phyloP scores from a whole-genome alignment of 2,113 vertebrate genomes.

The Eudorcas thomsonii region DNA sequence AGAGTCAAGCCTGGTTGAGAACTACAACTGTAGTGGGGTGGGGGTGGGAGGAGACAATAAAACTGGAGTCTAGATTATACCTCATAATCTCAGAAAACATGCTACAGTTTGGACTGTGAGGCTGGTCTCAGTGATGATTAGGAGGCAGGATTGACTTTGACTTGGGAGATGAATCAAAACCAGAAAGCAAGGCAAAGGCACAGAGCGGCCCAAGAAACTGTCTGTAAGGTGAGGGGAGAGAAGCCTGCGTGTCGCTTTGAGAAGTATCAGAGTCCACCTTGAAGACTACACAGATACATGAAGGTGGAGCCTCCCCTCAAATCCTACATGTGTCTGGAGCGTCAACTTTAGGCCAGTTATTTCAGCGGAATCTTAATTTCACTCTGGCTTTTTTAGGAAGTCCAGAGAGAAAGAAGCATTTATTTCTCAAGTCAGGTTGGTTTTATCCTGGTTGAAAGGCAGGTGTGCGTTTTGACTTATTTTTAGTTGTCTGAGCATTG shows the following conservation, averaged over 20 bases:
- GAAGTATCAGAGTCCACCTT: neutral
- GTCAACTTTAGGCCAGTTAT: neutral
- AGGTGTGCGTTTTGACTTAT: too few relatives aligned
- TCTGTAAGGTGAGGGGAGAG: neutral
- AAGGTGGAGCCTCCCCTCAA: neutral
- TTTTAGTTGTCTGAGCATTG: too few relatives aligned
- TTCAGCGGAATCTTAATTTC: neutral
- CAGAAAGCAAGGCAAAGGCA: neutral
- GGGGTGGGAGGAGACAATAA: neutral
- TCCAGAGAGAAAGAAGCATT: neutral
- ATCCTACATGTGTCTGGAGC: neutral
- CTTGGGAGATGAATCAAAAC: neutral
- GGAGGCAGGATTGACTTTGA: conserved; percentile 44
- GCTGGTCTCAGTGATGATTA: neutral
- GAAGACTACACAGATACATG: neutral
- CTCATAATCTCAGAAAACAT: neutral
- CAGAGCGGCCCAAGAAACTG: neutral
- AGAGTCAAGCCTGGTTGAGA: neutral
- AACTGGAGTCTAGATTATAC: neutral
- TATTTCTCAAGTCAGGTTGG: neutral
- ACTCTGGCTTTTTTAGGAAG: neutral
- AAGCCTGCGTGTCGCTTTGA: neutral
- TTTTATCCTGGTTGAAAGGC: too few relatives aligned
- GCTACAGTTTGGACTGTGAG: neutral
- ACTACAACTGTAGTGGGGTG: neutral